Conservation (phyloP, 2,888 invertebrate genomes). For the Myopa testacea region DNA sequence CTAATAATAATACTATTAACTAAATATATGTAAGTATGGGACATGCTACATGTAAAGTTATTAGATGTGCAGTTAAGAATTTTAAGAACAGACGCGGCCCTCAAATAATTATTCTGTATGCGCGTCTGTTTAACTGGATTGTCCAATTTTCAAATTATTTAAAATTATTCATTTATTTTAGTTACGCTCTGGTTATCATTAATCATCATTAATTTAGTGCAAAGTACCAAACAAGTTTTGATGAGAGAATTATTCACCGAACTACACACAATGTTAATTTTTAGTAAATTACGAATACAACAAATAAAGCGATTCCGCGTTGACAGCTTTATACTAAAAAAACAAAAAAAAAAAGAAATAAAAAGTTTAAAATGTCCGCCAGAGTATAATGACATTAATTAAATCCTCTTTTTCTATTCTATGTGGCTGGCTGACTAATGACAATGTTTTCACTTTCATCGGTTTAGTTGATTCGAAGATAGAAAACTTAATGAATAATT, state of each 20-base stretch:
- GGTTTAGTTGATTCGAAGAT: constrained; percentile 14
- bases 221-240: not conserved
- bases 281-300: not conserved
- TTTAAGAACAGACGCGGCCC: too few relatives aligned
- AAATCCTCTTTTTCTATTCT: not conserved
- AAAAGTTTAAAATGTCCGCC: constrained; percentile 2
- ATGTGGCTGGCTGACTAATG: too few relatives aligned
- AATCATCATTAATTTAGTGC: constrained; percentile 6
- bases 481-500: constrained; percentile 31
- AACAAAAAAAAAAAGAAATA: not conserved
- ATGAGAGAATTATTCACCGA: not conserved
- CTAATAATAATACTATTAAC: too few relatives aligned
- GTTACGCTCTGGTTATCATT: not conserved
- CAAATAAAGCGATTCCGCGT: not conserved
- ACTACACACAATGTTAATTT: constrained; percentile 4
- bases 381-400: constrained; percentile 31
- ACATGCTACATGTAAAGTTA: too few relatives aligned
- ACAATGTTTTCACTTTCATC: constrained; percentile 20
- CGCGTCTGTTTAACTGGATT: too few relatives aligned
- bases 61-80: too few relatives aligned
- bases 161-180: not conserved
- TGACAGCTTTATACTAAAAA: not conserved
- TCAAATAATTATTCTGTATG: too few relatives aligned
- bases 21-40: too few relatives aligned
- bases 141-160: too few relatives aligned